Base-by-base conservation (phyloP, 2,888 invertebrate genomes). In the Lasius platythorax region DNA sequence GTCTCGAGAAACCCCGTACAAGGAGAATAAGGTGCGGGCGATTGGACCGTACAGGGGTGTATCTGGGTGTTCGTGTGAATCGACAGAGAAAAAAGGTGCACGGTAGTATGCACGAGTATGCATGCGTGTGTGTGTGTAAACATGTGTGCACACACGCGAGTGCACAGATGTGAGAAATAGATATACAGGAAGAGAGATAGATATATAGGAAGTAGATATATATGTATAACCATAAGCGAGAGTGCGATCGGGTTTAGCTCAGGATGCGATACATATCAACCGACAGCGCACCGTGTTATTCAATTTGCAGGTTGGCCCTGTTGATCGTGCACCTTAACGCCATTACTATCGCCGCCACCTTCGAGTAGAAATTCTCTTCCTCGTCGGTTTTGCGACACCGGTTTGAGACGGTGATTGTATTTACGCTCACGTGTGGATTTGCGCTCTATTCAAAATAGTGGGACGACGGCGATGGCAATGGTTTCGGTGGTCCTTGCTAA, bases 281-380 rank as follows among this genome's bases (percentile, higher is more conserved):
- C 89, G 83, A 83, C 85, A 86, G 88, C 87, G 89, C 88, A 87
- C 87, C 91, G 91, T n/a, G n/a, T 93, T 93, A 94, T 93, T 94
- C 92, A 93, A 94, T 94, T 94, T 93, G 91, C 91, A 90, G 90
- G 89, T 90, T 88, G 92, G 92, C 91, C 91, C 90, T 92, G 92
- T 93, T 93, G 94, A 93, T 93, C 94, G 93, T 92, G 91, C 92
- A 91, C 92, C 93, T 81, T 94, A 94, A 94, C 93, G 90, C 89
- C 90, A 92, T 94, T 94, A 94, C 86, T 85, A 67, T 79, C 68
- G 82, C 43, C 84, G 82, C 78, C 87, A 87, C 83, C 88, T 87
- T 88, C 83, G 85, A 58, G 40, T 70, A 68, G 83, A 87, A 86
- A n/a, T 86, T 84, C 87, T 76, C 85, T 75, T 82, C 75, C 82